Evolutionary conservation across 2,888 invertebrate species (phyloP).

Genomic region (Chymomyza amoena): DNA sequence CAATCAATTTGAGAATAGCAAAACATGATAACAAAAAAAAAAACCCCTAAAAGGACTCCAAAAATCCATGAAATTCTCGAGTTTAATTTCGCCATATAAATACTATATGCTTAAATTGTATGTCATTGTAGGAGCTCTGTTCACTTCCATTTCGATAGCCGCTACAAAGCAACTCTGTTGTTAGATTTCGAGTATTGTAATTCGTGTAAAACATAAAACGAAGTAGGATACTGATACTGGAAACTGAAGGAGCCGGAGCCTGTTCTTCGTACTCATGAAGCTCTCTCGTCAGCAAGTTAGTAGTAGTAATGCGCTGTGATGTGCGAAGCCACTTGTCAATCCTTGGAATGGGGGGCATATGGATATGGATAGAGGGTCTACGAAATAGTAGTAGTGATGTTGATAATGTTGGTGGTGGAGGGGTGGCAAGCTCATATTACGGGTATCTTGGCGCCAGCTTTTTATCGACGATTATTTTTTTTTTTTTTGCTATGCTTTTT

Average conservation of each 20-base stretch:
- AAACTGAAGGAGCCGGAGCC: background rate
- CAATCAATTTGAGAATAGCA: too few relatives aligned
- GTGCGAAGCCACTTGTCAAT: conserved; percentile 67
- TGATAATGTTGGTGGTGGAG: conserved; percentile 14
- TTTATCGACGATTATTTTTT: conserved; percentile 69
- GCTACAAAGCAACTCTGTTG: background rate
- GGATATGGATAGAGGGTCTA: background rate
- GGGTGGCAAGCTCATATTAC: conserved; percentile 68
- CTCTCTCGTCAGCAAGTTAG: conserved; percentile 21
- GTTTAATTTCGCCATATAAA: too few relatives aligned
- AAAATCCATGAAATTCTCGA: too few relatives aligned
- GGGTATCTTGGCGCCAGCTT: conserved; percentile 71
- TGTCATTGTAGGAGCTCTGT: background rate
- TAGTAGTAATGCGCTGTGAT: conserved; percentile 54
- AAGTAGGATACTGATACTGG: conserved; percentile 53
- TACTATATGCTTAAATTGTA: background rate
- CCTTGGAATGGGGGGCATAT: conserved; percentile 9
- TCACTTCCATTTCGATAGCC: background rate
- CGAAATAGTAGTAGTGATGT: background rate
- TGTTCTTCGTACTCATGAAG: background rate
- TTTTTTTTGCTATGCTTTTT: conserved; percentile 35
- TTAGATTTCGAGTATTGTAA: conserved; percentile 60
- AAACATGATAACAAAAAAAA: too few relatives aligned
- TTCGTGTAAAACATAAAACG: conserved; percentile 72
- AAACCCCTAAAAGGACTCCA: too few relatives aligned